Base-by-base conservation (phyloP, 2,797 vertebrate genomes). In the Lindbergichthys nudifrons region DNA sequence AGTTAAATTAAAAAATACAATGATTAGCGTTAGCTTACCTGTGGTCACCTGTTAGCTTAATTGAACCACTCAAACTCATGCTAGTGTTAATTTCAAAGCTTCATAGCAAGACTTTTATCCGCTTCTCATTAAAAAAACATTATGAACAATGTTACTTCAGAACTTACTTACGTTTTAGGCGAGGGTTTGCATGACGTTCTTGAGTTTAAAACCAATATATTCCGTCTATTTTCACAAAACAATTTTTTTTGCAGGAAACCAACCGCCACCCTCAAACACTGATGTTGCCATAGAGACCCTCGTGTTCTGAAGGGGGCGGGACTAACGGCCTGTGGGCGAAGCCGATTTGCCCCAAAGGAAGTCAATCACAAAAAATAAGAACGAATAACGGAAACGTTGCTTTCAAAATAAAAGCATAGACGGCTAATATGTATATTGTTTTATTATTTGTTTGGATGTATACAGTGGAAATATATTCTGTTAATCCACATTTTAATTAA, bases 261-360 rank as follows among this genome's bases (percentile, higher is more conserved):
- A 16, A 42, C 4, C 21, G 36, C 2, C 9, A 0, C 32, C 16
- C 0, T 39, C 66, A 86, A 89, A 88, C 87, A 78, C 46, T 15
- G 19, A 0, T 3, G 89, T 92, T 88, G 26, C 78, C 63, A 85
- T 84, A 11, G 88, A 15, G 57, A 87, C 73, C 0, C 4, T 0
- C 0, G 4, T 0, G 36, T 11, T 10, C 11, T 21, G 3, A 58
- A 11, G n/a, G 58, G 32, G 89, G 84, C 45, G 70, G 83, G 81
- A 16, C 21, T 1, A 69, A 64, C 9, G 26, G 2, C 3, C 11
- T 15, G 1, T 3, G 19, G 3, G 54, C 15, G 45, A 72, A 53
- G 3, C 1, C 1, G 36, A 81, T 77, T 80, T 5, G 48, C 10
- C 51, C 10, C 0, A 2, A 15, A 18, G 32, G 41, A 47, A 18